phyloP scores from a whole-genome alignment of 2,113 vertebrate genomes.

The Pomatostomus ruficeps region DNA sequence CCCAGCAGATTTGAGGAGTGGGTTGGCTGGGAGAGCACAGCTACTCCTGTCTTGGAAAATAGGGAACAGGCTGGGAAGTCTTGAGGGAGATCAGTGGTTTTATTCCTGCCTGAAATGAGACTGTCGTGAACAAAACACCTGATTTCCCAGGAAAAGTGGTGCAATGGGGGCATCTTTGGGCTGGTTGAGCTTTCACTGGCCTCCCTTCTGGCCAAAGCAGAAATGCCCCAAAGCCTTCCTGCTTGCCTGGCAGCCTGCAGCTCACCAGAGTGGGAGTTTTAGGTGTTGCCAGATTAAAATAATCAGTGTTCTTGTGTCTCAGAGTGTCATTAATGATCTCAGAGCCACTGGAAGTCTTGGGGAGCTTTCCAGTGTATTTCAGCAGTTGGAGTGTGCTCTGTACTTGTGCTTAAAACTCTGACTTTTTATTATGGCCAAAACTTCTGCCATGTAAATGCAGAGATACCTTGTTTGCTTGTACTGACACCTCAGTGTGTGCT shows the following conservation, averaged over 20 bases:
- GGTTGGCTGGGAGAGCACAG: neutral
- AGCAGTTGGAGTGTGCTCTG: neutral
- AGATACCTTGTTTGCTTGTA: neutral
- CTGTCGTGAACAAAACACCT: rapidly evolving
- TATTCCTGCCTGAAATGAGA: neutral
- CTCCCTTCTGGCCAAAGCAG: neutral
- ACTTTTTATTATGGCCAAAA: neutral
- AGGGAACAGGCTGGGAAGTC: neutral
- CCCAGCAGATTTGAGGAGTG: neutral
- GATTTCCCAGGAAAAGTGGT: neutral
- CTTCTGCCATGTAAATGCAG: neutral
- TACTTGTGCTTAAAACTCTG: neutral
- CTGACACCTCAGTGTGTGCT: neutral
- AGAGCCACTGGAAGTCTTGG: neutral
- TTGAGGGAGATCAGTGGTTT: neutral
- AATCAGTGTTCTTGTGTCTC: neutral
- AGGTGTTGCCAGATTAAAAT: neutral
- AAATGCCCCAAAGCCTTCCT: neutral
- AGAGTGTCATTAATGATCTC: neutral
- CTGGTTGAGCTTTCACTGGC: neutral
- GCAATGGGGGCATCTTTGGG: neutral
- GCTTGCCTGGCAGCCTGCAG: neutral
- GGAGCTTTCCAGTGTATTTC: neutral
- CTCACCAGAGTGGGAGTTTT: neutral
- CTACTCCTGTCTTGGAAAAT: neutral